phyloP scores from a whole-genome alignment of 2,888 invertebrate species.

The Caenorhabditis sp. region DNA sequence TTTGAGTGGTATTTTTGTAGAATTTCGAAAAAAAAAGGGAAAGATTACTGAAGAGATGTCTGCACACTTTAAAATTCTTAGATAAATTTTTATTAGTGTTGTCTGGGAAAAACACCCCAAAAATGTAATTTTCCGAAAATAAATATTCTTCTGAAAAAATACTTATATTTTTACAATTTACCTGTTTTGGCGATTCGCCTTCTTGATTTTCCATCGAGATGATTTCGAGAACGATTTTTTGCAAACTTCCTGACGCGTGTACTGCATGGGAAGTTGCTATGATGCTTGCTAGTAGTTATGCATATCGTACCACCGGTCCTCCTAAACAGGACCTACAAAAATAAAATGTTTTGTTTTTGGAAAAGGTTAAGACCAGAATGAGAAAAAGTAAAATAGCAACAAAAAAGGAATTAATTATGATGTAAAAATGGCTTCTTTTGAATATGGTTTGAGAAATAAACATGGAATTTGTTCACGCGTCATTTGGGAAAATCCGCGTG shows the following conservation, averaged over 20 bases:
- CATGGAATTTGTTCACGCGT: background rate
- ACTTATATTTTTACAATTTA: background rate
- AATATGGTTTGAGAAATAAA: background rate
- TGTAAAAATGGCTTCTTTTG: background rate
- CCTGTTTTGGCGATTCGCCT: slow-evolving; percentile 44
- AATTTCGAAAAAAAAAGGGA: no score
- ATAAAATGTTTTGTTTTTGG: background rate
- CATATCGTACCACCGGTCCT: slow-evolving; percentile 34
- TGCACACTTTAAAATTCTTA: no score
- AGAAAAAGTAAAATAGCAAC: background rate
- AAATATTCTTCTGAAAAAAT: background rate
- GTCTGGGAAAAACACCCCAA: background rate
- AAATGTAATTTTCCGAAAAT: background rate
- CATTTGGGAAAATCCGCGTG: background rate
- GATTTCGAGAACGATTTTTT: slow-evolving; percentile 38
- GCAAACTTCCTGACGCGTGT: slow-evolving; percentile 47
- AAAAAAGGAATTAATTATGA: background rate
- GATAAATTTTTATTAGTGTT: background rate
- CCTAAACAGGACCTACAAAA: slow-evolving; percentile 40
- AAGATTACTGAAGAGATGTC: no score
- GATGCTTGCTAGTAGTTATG: slow-evolving; percentile 30
- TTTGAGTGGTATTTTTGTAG: no score
- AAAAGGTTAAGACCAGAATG: background rate
- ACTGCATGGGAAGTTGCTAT: slow-evolving; percentile 44
- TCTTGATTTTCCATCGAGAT: slow-evolving; percentile 50